Evolutionary conservation across 2,113 vertebrate genomes (phyloP).

Genomic region (Psilopogon haemacephalus): DNA sequence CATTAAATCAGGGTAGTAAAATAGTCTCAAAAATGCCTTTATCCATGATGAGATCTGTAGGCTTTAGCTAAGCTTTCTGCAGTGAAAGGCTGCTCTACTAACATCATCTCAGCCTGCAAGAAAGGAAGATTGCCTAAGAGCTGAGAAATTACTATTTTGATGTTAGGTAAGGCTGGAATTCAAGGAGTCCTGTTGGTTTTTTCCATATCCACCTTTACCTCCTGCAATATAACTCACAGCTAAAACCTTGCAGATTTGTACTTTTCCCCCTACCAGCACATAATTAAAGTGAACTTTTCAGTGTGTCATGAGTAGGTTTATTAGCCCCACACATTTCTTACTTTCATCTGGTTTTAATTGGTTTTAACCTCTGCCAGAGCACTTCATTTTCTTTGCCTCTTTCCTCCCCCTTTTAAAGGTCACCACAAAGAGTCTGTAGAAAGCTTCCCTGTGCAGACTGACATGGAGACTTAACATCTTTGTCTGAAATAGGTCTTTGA

Average conservation of each 20-base stretch:
- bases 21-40: background rate
- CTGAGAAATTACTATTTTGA: background rate
- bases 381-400: background rate
- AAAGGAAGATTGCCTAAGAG: background rate
- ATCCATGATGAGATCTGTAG: background rate
- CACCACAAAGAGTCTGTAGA: background rate
- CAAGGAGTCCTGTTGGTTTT: background rate
- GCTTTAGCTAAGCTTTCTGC: background rate
- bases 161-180: background rate
- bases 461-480: slow-evolving; percentile 8
- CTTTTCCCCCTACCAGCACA: background rate
- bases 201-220: background rate
- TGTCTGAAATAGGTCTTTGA: background rate
- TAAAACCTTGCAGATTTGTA: background rate
- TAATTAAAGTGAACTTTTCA: background rate
- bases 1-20: background rate
- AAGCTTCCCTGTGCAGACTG: background rate
- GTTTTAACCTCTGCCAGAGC: background rate
- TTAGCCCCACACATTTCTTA: background rate
- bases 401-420: background rate
- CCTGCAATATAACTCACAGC: background rate
- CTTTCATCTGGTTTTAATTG: background rate
- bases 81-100: background rate
- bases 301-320: background rate
- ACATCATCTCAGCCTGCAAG: background rate